Base-by-base conservation (phyloP, 2,797 vertebrate genomes). In the Tachyglossus aculeatus region DNA sequence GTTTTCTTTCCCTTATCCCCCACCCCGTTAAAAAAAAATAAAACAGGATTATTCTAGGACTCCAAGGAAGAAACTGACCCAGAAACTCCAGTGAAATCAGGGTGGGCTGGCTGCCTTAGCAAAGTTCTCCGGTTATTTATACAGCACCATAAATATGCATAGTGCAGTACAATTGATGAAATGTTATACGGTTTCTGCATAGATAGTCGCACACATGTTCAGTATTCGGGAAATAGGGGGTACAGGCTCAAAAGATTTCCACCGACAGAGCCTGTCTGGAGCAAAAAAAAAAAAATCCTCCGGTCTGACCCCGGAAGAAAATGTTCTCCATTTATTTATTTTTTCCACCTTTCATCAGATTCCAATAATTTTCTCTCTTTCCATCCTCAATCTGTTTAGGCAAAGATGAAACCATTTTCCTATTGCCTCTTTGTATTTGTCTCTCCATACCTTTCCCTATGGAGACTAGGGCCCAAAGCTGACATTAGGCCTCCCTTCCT, bases 1-100 rank as follows among this genome's bases (percentile, higher is more conserved):
- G 64, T 81, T 82, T 66, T 72, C 47, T 78, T 80, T 48, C 70
- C 43, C 29, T 74, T 76, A 76, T 58, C 60, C n/a, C n/a, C n/a
- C n/a, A n/a, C n/a, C n/a, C n/a, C n/a, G n/a, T n/a, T n/a, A n/a
- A 76, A 72, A 48, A 13, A 48, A 40, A 45, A 59, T 67, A 60
- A 47, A 65, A 74, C 37, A 67, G 65, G 57, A 78, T 58, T 48
- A 9, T 59, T 78, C 73, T 53, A 52, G 40, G 66, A 74, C 76
- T 50, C 52, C 41, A 41, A 9, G 21, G 41, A 66, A 59, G 45
- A 37, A 15, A 0, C 9, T 67, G 55, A 77, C 48, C 44, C 58
- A 68, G 53, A 83, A 67, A 41, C 70, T 37, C 32, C 10, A 7
- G 44, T 70, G 52, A 29, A 65, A 52, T 24, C 48, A 0, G 2